Conservation (phyloP, 2,113 vertebrate species). For the Cichladusa arquata region DNA sequence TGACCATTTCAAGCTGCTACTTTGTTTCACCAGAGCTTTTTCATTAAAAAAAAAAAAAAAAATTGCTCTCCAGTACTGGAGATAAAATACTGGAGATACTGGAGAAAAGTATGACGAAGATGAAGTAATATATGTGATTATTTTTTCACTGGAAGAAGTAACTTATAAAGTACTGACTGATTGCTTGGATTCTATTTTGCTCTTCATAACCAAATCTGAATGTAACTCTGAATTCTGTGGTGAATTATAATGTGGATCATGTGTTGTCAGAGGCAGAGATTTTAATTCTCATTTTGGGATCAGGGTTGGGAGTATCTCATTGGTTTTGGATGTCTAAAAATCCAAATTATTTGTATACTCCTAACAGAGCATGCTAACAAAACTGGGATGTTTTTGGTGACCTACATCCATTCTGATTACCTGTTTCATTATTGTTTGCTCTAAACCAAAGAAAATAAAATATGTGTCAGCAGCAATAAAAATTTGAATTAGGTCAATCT, state of each 20-base stretch:
- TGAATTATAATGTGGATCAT: neutral
- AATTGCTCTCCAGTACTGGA: neutral
- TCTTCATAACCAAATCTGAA: neutral
- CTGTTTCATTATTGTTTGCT: conserved; percentile 62
- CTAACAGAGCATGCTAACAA: conserved; percentile 40
- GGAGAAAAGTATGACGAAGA: neutral
- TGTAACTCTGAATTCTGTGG: neutral
- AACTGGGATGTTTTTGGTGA: conserved; percentile 54
- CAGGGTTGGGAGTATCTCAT: neutral
- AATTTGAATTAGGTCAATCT: conserved; percentile 63
- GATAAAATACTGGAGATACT: too few relatives aligned
- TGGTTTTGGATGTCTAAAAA: conserved; percentile 34
- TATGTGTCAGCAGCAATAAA: conserved; percentile 46
- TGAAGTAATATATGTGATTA: neutral
- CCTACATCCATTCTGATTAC: conserved; percentile 69
- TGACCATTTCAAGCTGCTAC: neutral
- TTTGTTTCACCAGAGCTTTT: neutral
- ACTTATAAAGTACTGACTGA: neutral
- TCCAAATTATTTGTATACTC: neutral
- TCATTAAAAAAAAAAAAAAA: neutral
- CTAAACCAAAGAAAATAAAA: conserved; percentile 67
- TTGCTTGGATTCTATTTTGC: neutral
- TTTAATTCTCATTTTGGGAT: conserved; percentile 31
- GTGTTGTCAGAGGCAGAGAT: neutral
- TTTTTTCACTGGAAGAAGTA: neutral